A percentile compares a stretch with the other conserved stretches of the same genome.
phyloP scores from a whole-genome alignment of 2,797 vertebrate genomes.

The Strix occidentalis region DNA sequence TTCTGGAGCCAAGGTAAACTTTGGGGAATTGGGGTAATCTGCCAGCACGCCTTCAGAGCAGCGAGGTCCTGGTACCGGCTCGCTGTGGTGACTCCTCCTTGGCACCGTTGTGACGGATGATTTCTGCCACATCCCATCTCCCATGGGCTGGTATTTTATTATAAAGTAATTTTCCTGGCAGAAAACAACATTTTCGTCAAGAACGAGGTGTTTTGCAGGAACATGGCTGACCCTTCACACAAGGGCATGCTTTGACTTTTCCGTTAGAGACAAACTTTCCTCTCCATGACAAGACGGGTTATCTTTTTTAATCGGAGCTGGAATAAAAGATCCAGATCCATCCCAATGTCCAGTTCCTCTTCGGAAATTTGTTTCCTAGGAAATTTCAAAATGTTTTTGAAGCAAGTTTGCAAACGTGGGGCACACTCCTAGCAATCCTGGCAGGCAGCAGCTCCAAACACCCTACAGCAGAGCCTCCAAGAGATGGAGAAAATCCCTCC shows the following conservation, averaged over 20 bases:
- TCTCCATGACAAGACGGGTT: accelerated
- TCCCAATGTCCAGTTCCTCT: neutral
- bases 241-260: neutral
- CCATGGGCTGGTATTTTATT: neutral
- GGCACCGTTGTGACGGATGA: neutral
- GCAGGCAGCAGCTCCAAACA: neutral
- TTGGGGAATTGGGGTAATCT: neutral
- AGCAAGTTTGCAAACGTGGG: neutral
- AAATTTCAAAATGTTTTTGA: neutral
- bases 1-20: slow-evolving; percentile 43
- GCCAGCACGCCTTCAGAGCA: neutral
- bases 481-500: neutral
- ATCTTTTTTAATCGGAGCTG: neutral
- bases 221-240: neutral
- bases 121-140: neutral
- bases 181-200: accelerated
- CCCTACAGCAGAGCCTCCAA: neutral
- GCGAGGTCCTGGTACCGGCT: neutral
- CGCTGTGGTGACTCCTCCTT: neutral
- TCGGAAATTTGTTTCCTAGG: neutral
- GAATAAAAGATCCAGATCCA: neutral
- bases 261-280: neutral
- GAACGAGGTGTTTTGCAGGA: neutral
- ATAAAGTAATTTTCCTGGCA: neutral
- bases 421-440: accelerated